Conservation (phyloP, 2,888 invertebrate species). For the Amblyjoppa fuscipennis region DNA sequence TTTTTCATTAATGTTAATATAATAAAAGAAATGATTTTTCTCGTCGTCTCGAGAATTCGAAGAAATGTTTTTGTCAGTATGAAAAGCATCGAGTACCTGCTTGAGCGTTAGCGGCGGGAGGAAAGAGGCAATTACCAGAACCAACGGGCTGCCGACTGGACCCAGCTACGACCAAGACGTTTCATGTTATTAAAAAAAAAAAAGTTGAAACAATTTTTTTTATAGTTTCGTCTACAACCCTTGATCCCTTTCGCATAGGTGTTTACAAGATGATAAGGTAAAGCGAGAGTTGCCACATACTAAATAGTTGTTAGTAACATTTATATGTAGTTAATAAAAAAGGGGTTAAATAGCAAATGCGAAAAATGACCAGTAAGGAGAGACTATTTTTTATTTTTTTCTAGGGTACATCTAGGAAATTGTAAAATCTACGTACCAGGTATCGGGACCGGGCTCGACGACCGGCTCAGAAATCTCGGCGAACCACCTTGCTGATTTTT, state of each 20-base stretch:
- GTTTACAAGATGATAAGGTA: conserved; percentile 36
- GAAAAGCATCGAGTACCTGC: conserved; percentile 81
- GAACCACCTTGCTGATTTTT: conserved; percentile 85
- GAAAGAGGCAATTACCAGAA: conserved; percentile 83
- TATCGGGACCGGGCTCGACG: conserved; percentile 88
- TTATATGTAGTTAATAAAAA: conserved; percentile 33
- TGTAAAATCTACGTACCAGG: conserved; percentile 85
- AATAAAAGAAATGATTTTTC: conserved; percentile 5
- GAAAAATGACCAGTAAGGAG: conserved; percentile 54
- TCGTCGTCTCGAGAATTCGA: conserved; percentile 38
- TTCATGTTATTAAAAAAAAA: conserved; percentile 73
- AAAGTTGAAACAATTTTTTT: conserved; percentile 11
- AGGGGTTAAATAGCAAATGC: conserved; percentile 48
- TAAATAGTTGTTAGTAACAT: conserved; percentile 19
- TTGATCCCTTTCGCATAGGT: conserved; percentile 63
- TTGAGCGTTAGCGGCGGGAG: conserved; percentile 82
- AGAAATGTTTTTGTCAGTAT: conserved; percentile 66
- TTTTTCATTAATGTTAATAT: neutral
- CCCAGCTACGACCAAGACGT: conserved; percentile 83
- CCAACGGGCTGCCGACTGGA: conserved; percentile 83
- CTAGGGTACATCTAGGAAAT: conserved; percentile 11
- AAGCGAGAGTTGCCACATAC: conserved; percentile 46
- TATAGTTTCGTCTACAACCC: conserved; percentile 49
- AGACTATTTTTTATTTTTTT: conserved; percentile 37
- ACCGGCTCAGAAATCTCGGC: conserved; percentile 86